Percentiles rank a stretch among this genome's conserved stretches.
Conservation (phyloP, 2,797 vertebrate species). For the Pterois miles region DNA sequence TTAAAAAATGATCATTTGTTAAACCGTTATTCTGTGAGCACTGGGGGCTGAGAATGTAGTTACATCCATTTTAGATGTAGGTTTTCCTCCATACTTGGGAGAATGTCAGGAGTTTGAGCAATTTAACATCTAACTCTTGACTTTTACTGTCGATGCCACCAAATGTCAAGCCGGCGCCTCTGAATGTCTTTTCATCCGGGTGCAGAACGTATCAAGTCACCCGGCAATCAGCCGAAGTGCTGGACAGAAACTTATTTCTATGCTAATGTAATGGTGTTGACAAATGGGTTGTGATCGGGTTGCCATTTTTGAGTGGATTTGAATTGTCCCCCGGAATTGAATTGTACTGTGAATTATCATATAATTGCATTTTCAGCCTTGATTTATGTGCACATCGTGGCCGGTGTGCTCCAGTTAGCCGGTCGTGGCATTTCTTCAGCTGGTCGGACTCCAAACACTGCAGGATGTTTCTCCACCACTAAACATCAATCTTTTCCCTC, state of each 20-base stretch:
- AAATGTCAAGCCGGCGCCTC: constrained; percentile 57
- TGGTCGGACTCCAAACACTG: constrained; percentile 46
- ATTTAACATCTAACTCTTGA: constrained; percentile 34
- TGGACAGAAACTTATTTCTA: constrained; percentile 82
- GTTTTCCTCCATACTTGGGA: not conserved
- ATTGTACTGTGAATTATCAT: constrained; percentile 80
- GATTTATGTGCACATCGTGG: constrained; percentile 72
- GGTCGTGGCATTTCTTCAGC: constrained; percentile 49
- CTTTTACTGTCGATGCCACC: constrained; percentile 50
- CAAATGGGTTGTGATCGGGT: constrained; percentile 75
- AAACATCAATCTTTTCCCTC: constrained; percentile 54
- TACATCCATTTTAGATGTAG: not conserved
- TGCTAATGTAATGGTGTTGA: constrained; percentile 86
- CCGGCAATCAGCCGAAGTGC: constrained; percentile 55
- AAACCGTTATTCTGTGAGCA: not conserved
- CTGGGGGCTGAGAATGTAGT: not conserved
- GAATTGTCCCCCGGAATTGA: constrained; percentile 75
- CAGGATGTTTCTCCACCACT: constrained; percentile 68
- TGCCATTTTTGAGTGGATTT: constrained; percentile 73
- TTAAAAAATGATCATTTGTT: not conserved
- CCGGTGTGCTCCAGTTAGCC: constrained; percentile 60
- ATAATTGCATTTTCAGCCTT: constrained; percentile 79
- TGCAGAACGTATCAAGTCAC: constrained; percentile 52
- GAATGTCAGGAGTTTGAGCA: constrained; percentile 16
- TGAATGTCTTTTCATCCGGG: constrained; percentile 49